A percentile compares a stretch with the other conserved stretches of the same genome.
Conservation (phyloP, 2,113 vertebrate genomes). For the Danio rerio region DNA sequence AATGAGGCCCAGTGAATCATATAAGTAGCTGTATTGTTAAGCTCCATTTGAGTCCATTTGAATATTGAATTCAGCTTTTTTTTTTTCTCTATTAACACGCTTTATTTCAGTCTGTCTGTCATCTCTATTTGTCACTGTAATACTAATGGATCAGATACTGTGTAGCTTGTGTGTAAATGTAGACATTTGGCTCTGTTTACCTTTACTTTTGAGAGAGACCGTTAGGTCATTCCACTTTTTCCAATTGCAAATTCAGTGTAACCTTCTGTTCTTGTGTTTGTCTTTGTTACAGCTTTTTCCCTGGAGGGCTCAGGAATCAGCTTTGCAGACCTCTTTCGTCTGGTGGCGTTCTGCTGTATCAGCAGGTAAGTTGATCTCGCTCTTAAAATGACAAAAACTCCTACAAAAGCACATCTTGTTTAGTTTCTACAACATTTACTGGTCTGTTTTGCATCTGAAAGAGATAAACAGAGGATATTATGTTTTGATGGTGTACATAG, state of each 20-base stretch:
- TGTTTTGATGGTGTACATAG: background rate
- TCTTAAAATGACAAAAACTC: background rate
- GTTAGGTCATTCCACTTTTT: conserved; percentile 7
- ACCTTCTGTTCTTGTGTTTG: conserved; percentile 4
- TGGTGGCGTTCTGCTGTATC: conserved; percentile 96
- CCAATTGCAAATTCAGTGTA: background rate
- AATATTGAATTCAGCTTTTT: background rate
- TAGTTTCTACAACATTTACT: background rate
- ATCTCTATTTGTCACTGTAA: conserved; percentile 2
- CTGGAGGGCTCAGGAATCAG: conserved; percentile 94
- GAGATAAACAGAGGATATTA: background rate
- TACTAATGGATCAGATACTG: conserved; percentile 38
- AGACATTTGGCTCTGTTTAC: conserved; percentile 20
- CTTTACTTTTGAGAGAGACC: conserved; percentile 3
- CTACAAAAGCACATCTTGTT: background rate
- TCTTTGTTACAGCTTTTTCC: conserved; percentile 83
- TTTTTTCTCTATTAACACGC: conserved; percentile 41
- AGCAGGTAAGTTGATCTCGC: conserved; percentile 85
- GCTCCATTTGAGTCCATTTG: background rate
- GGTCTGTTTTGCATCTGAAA: background rate
- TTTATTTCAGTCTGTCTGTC: background rate
- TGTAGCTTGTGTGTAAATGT: conserved; percentile 26
- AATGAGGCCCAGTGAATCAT: background rate
- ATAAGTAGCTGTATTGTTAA: background rate
- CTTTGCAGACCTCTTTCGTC: conserved; percentile 93